These are phyloP conservation scores for Herpailurus yagouaroundi DNA, from an alignment of 2,113 vertebrate species.

Conservation along the genomic window DNA sequence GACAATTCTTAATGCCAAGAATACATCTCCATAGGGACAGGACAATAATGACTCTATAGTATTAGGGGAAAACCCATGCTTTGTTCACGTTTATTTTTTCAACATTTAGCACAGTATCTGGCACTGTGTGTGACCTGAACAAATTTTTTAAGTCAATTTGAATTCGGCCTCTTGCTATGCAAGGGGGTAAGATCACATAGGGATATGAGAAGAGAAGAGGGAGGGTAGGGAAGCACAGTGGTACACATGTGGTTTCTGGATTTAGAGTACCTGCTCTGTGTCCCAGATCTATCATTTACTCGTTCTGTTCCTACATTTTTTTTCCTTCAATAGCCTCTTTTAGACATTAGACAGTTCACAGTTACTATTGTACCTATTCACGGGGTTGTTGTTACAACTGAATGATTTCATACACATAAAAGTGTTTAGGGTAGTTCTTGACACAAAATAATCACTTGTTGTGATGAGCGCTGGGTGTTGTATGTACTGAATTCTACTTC, in stretches of 20 bases:
- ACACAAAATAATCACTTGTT: not conserved
- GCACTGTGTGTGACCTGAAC: not conserved
- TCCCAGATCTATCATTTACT: not conserved
- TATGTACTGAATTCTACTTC: too few species aligned
- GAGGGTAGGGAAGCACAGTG: not conserved
- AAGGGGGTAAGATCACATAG: not conserved
- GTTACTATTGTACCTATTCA: not conserved
- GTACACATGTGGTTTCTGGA: not conserved
- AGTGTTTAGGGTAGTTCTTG: not conserved
- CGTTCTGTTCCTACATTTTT: not conserved
- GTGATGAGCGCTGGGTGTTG: too few species aligned
- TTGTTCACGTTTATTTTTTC: not conserved
- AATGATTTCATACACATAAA: not conserved
- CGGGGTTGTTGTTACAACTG: rapidly evolving
- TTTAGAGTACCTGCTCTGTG: not conserved
- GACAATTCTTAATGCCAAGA: not conserved
- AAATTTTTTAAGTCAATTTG: not conserved
- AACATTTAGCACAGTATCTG: not conserved
- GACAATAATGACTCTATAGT: not conserved
- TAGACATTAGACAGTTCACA: not conserved
- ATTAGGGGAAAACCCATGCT: not conserved
- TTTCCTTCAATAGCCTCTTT: not conserved
- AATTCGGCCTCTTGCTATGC: not conserved
- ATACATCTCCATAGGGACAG: not conserved
- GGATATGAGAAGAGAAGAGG: not conserved